Evolutionary conservation across 2,113 vertebrate species (phyloP), one percentile per base, ranked within the genome.

Genomic region (Junco hyemalis): DNA sequence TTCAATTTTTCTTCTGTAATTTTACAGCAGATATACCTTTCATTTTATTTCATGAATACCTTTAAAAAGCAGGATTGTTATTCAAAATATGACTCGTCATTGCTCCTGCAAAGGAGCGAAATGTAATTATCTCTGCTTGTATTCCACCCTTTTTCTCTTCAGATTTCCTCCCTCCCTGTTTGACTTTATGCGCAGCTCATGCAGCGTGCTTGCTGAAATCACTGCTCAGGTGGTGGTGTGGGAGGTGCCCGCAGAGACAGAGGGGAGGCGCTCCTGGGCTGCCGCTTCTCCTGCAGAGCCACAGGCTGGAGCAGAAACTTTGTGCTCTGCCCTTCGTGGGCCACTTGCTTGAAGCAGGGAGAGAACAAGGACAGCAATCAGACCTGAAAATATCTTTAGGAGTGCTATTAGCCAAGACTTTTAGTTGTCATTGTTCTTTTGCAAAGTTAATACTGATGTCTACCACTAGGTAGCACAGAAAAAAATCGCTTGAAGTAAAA

Each of bases 91-190:
- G 1, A 18, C 22, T 61, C 29, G 7, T 38, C 15, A 23, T 73
- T 73, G 22, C 17, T 77, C 5, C 45, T 73, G 63, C 40, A 83
- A 35, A 56, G 48, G 26, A 72, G 19, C 29, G n/a, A 88, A 80
- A 54, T 0, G 0, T 40, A 33, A 33, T 59, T 50, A 26, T 21
- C 40, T 44, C 60, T 73, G 19, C 50, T 36, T 70, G 14, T 65
- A 23, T 89, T 84, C 35, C 9, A 28, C 22, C 4, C 8, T 16
- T 6, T 68, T 56, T 73, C n/a, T 78, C 31, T 78, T 60, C 2
- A 1, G 22, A 50, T 53, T 77, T 65, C 15, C 7, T 65, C 25
- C n/a, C 20, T 86, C 47, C 17, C 38, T 11, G 0, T 45, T 8
- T 65, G 60, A 17, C 12, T 77, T 83, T 13, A 5, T 60, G 8